phyloP scores from a whole-genome alignment of 92 coral and sea anemone species.

The Pocillopora meandrina region DNA sequence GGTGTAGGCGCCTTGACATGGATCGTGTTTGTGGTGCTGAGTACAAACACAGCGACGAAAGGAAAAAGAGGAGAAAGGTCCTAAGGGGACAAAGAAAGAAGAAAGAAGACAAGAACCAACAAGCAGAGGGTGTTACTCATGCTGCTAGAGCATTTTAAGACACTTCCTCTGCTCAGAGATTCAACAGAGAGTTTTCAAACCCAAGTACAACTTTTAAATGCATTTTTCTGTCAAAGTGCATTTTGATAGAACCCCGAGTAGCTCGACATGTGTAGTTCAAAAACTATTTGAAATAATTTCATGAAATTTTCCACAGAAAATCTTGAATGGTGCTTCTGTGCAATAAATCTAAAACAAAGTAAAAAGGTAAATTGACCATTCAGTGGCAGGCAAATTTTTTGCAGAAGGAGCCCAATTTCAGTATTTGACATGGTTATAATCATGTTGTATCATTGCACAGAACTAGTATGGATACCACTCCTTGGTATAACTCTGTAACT shows the following conservation, averaged over 20 bases:
- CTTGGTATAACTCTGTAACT: too few relatives aligned
- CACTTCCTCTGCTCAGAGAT: neutral
- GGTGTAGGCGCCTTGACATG: conserved; percentile 45
- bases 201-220: neutral
- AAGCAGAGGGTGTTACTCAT: conserved; percentile 61
- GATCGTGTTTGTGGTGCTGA: conserved; percentile 45
- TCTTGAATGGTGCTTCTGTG: conserved; percentile 1
- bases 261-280: conserved; percentile 11
- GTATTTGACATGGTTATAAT: too few relatives aligned
- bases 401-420: too few relatives aligned
- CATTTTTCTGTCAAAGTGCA: neutral
- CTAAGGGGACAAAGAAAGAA: conserved; percentile 60
- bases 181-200: neutral
- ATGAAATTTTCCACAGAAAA: conserved; percentile 1
- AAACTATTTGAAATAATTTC: neutral
- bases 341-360: neutral
- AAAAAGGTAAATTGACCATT: neutral
- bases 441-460: too few relatives aligned
- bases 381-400: neutral
- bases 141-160: conserved; percentile 50
- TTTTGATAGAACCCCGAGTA: neutral
- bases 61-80: conserved; percentile 62
- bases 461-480: too few relatives aligned
- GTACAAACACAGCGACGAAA: conserved; percentile 40
- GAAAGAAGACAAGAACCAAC: conserved; percentile 44